Percentiles rank a stretch among this genome's conserved stretches.
These are phyloP conservation scores for Tragopan temminckii DNA, from an alignment of 2,797 vertebrate species.

Conservation along the genomic window DNA sequence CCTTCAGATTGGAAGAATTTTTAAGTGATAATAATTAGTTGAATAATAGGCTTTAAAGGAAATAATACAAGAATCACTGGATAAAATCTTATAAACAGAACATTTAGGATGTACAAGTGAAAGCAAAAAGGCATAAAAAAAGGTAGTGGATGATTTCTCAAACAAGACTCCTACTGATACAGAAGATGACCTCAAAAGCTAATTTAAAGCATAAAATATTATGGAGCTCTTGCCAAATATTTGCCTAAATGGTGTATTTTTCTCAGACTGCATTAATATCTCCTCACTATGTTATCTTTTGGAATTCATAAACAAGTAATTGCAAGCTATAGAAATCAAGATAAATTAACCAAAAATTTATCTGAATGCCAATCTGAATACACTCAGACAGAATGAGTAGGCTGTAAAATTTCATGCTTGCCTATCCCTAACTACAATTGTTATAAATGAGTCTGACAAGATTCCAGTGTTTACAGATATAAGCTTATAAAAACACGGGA, in stretches of 20 bases:
- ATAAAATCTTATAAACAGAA: not conserved
- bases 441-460: not conserved
- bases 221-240: not conserved
- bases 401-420: not conserved
- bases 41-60: not conserved
- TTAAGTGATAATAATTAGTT: not conserved
- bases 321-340: not conserved
- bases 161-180: not conserved
- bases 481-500: not conserved
- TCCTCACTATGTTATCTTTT: not conserved
- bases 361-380: not conserved
- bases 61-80: not conserved
- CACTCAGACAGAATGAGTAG: not conserved
- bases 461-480: not conserved
- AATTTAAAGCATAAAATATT: not conserved
- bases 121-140: not conserved
- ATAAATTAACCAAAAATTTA: not conserved
- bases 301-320: not conserved
- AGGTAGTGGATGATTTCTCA: not conserved
- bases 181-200: constrained; percentile 15
- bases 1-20: not conserved
- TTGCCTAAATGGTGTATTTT: not conserved
- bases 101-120: not conserved
- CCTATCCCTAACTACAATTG: not conserved
- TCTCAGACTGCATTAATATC: not conserved